These are phyloP conservation scores for Brachyptera putata DNA, from an alignment of 2,888 invertebrate species.

Conservation along the genomic window DNA sequence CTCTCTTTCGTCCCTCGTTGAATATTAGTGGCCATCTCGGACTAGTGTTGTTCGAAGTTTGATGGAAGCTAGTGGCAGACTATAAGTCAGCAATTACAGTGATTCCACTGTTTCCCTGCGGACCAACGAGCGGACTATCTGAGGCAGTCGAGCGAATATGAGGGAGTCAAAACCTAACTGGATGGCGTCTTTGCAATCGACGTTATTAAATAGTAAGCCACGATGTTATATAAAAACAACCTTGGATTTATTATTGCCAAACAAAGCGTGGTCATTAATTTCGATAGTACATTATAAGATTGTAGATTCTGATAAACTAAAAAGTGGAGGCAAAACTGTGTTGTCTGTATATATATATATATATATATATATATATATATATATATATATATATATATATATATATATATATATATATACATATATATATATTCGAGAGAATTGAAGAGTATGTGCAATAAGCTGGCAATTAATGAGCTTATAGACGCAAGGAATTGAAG, in stretches of 20 bases:
- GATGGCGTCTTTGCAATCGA: neutral
- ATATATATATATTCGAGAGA: no score
- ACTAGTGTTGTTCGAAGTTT: constrained; percentile 10
- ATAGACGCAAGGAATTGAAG: no score
- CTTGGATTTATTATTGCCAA: no score
- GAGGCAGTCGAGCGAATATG: neutral
- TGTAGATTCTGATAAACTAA: neutral
- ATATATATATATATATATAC: no score
- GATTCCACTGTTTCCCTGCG: constrained; percentile 7
- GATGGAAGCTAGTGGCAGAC: constrained; percentile 23
- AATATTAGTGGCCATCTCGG: constrained; percentile 11
- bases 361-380: no score
- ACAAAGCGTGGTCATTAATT: constrained; percentile 2
- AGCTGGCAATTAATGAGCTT: no score
- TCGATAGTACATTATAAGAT: neutral
- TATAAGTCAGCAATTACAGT: constrained; percentile 30
- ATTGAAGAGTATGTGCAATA: no score
- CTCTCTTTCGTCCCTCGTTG: constrained; percentile 1
- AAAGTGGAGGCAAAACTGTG: no score
- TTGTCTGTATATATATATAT: no score
- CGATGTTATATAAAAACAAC: neutral
- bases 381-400: no score
- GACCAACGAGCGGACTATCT: no score
- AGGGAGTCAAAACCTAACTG: neutral
- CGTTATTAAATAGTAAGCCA: no score